Evolutionary conservation across 2,797 vertebrate genomes (phyloP).

Genomic region (Heteromormyrus szaboi): DNA sequence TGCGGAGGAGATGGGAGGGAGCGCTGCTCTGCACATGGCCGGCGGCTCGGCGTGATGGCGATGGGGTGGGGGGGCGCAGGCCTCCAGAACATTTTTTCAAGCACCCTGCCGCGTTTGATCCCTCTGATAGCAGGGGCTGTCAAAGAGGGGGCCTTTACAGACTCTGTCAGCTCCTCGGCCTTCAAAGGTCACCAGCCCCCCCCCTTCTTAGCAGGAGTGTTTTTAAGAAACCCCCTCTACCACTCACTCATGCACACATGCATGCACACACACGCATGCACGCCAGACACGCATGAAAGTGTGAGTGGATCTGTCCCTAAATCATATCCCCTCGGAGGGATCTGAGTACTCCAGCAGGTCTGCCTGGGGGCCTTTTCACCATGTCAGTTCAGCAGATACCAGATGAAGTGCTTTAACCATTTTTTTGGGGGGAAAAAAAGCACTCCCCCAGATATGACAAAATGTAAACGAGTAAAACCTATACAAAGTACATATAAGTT

Average conservation of each 20-base stretch:
- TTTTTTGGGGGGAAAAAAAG: too few relatives aligned
- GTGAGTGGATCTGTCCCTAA: not conserved
- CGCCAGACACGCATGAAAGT: not conserved
- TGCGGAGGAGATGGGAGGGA: not conserved
- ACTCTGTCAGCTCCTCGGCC: constrained; percentile 39
- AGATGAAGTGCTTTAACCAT: not conserved
- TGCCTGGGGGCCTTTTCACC: not conserved
- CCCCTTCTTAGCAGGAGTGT: constrained; percentile 23
- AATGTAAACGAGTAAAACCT: not conserved
- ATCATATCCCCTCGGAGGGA: not conserved
- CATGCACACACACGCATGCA: not conserved
- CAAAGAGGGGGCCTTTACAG: constrained; percentile 37
- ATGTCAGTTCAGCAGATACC: not conserved
- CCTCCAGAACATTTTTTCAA: not conserved
- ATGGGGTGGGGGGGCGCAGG: not conserved
- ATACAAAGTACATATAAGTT: not conserved
- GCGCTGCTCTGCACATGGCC: not conserved
- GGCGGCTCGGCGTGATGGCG: not conserved
- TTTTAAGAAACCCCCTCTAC: constrained; percentile 20
- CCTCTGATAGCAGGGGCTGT: constrained; percentile 33
- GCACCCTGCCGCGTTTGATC: constrained; percentile 37
- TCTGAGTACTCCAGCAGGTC: not conserved
- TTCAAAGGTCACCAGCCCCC: constrained; percentile 38
- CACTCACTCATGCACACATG: not conserved
- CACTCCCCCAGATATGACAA: not conserved